Evolutionary conservation across 2,888 invertebrate genomes (phyloP).

Genomic region (Leptopterna dolabrata): DNA sequence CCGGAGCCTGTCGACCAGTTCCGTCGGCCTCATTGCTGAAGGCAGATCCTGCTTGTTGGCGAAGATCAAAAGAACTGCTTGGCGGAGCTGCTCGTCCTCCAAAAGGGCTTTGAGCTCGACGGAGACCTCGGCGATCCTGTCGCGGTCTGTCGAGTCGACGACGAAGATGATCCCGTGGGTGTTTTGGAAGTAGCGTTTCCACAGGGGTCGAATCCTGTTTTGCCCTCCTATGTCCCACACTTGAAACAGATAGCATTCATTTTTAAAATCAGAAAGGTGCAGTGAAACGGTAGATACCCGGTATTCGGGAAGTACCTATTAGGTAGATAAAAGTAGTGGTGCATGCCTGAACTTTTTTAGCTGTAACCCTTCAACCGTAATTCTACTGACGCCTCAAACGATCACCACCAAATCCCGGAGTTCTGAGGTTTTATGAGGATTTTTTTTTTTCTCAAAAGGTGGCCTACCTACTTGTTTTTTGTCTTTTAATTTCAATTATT

Average conservation of each 20-base stretch:
- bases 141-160: slow-evolving; percentile 98
- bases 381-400: too few relatives aligned
- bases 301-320: too few relatives aligned
- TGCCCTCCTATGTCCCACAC: slow-evolving; percentile 99
- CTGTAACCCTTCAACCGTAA: too few relatives aligned
- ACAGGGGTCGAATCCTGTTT: slow-evolving; percentile 98
- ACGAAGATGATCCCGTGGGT: slow-evolving; percentile 98
- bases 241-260: neutral
- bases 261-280: too few relatives aligned
- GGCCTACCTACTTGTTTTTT: too few relatives aligned
- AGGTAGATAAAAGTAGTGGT: too few relatives aligned
- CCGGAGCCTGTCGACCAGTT: slow-evolving; percentile 98
- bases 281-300: too few relatives aligned
- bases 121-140: slow-evolving; percentile 97
- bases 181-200: slow-evolving; percentile 99
- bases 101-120: slow-evolving; percentile 98
- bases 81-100: slow-evolving; percentile 99
- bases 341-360: too few relatives aligned
- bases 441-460: too few relatives aligned
- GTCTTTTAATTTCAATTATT: too few relatives aligned
- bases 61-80: slow-evolving; percentile 98
- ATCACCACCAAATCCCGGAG: too few relatives aligned
- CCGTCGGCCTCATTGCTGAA: slow-evolving; percentile 99
- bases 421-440: too few relatives aligned
- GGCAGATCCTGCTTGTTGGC: slow-evolving; percentile 99